These are phyloP conservation scores for Hypocryptadius cinnamomeus DNA, from an alignment of 2,113 vertebrate species.

Conservation along the genomic window DNA sequence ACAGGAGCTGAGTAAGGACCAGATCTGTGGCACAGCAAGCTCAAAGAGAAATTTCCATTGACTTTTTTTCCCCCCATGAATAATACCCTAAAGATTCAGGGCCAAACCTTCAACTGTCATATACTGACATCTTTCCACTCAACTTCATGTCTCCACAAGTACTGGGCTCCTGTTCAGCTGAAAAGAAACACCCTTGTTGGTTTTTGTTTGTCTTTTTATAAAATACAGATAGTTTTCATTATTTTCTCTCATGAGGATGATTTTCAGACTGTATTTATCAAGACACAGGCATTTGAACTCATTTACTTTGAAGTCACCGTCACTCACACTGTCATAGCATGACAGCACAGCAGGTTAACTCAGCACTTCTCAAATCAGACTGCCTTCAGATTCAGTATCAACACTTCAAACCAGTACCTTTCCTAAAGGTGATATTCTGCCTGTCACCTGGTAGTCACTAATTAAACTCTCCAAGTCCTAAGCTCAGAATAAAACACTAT, in stretches of 20 bases:
- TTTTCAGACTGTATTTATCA: not conserved
- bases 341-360: not conserved
- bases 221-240: not conserved
- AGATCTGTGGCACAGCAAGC: not conserved
- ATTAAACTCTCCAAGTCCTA: not conserved
- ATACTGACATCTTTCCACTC: not conserved
- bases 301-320: not conserved
- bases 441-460: not conserved
- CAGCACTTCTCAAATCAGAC: not conserved
- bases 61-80: not conserved
- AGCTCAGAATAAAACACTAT: not conserved
- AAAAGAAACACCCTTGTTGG: not conserved
- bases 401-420: not conserved
- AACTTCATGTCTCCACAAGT: not conserved
- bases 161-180: not conserved
- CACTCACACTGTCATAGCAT: not conserved
- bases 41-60: not conserved
- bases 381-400: not conserved
- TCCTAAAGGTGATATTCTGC: not conserved
- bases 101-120: constrained; percentile 6
- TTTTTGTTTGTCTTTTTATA: not conserved
- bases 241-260: not conserved
- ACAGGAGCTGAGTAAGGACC: not conserved
- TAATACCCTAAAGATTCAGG: not conserved
- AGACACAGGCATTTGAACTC: not conserved